These are phyloP conservation scores for Megalops cyprinoides DNA, from an alignment of 2,797 vertebrate species.

Conservation along the genomic window DNA sequence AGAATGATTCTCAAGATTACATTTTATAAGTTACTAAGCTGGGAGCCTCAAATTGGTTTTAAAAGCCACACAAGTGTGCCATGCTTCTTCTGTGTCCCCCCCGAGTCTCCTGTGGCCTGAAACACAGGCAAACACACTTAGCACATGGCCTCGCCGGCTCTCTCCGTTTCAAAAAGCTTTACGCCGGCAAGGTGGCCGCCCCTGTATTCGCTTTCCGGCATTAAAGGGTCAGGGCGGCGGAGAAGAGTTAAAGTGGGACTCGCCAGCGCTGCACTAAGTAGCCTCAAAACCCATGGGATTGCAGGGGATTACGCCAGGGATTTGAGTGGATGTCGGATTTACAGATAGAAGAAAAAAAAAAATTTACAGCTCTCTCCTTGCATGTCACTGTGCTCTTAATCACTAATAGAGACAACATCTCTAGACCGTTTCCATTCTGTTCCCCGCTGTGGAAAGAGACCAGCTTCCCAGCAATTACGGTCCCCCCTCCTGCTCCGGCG, in stretches of 20 bases:
- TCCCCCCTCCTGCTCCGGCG: conserved; percentile 50
- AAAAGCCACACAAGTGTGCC: neutral
- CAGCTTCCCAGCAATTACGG: neutral
- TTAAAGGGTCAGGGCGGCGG: neutral
- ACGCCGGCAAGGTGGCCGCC: conserved; percentile 38
- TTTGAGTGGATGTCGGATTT: conserved; percentile 73
- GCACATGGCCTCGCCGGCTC: conserved; percentile 31
- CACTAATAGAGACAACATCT: conserved; percentile 61
- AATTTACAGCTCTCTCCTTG: conserved; percentile 35
- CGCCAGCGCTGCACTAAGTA: conserved; percentile 61
- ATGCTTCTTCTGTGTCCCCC: too few relatives aligned
- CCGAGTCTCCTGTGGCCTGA: neutral
- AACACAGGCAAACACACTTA: neutral
- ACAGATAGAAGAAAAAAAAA: conserved; percentile 25
- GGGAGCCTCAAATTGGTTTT: neutral
- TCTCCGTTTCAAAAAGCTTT: neutral
- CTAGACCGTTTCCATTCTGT: conserved; percentile 42
- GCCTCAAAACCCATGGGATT: conserved; percentile 66
- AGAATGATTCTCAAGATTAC: neutral
- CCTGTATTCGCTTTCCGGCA: conserved; percentile 11
- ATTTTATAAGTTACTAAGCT: neutral
- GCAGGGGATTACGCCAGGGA: conserved; percentile 70
- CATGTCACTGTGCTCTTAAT: conserved; percentile 49
- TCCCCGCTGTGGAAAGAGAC: conserved; percentile 5
- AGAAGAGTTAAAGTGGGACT: conserved; percentile 34